Evolutionary conservation across 23 tunicate genomes (phyloP), one percentile per base, ranked within the genome.

Genomic region (Ascidia mentula): DNA sequence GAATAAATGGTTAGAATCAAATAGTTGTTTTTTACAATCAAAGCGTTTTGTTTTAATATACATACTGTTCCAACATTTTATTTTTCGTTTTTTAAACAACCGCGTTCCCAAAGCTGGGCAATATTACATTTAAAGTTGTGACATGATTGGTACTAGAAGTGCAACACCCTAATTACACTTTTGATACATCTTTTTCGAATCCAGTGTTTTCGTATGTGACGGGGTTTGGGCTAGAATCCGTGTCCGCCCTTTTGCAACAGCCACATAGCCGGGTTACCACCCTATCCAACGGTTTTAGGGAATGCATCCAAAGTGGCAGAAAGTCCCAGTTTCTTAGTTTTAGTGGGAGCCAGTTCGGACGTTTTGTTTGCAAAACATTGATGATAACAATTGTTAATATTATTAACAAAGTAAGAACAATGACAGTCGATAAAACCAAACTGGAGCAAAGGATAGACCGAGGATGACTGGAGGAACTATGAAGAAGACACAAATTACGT

Each of bases 271-370:
- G 75, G 32, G 61, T 80, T 38, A 95, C 38, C 4, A 89, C 45
- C 65, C 53, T 40, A 79, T 95, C 98, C 13, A 85, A 89, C 2
- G 95, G 95, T 72, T 95, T 46, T 15, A 95, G 75, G 22, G 95
- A 89, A n/a, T 90, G 82, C 91, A 95, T 73, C 31, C 61, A 76
- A 15, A 71, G 31, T 18, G 98, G 98, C 0, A 95, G 88, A 40
- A 89, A 89, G n/a, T 85, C 77, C 98, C 98, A 95, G 22, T 80
- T 79, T 37, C 90, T 46, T 0, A 95, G 40, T 3, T 40, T 46
- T 39, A 34, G 22, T 0, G 99, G 99, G 32, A 95, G 86, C 76
- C 79, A 69, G 18, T 90, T 36, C 13, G 99, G 92, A 17, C 72
- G 76, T 74, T 75, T 80, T 33, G 60, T 32, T 82, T 90, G 99